Conservation (phyloP, 2,113 vertebrate genomes). For the Mustela lutreola region DNA sequence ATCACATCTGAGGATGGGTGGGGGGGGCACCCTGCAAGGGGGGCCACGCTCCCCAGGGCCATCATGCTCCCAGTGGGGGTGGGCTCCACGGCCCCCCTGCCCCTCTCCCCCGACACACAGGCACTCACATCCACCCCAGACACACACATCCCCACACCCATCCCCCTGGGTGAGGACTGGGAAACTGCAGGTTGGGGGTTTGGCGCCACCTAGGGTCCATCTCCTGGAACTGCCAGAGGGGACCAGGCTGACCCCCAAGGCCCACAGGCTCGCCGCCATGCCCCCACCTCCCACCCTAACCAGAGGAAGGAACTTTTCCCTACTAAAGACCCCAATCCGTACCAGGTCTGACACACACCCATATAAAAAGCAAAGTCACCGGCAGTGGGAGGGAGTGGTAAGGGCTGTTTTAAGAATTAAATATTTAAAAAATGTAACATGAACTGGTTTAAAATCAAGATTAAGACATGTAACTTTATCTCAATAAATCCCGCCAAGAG, state of each 20-base stretch:
- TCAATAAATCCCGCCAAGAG: neutral
- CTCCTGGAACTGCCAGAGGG: neutral
- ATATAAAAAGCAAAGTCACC: neutral
- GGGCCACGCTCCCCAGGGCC: neutral
- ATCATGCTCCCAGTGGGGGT: neutral
- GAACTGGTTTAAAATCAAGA: neutral
- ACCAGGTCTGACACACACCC: neutral
- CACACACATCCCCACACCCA: fast-evolving
- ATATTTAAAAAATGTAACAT: neutral
- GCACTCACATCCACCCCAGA: neutral
- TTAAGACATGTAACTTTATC: neutral
- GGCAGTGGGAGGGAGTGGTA: neutral
- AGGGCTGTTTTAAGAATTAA: neutral
- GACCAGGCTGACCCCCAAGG: neutral
- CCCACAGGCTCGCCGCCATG: fast-evolving
- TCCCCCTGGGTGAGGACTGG: neutral
- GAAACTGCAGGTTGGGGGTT: neutral
- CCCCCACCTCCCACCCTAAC: neutral
- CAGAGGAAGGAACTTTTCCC: neutral
- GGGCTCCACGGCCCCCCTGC: neutral
- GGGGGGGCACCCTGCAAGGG: neutral
- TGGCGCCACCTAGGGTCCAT: slow-evolving; percentile 65
- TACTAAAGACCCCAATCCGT: neutral
- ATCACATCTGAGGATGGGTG: slow-evolving; percentile 13
- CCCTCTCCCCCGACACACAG: neutral